Conservation (phyloP, 2,113 vertebrate genomes). For the Dissostichus mawsoni region DNA sequence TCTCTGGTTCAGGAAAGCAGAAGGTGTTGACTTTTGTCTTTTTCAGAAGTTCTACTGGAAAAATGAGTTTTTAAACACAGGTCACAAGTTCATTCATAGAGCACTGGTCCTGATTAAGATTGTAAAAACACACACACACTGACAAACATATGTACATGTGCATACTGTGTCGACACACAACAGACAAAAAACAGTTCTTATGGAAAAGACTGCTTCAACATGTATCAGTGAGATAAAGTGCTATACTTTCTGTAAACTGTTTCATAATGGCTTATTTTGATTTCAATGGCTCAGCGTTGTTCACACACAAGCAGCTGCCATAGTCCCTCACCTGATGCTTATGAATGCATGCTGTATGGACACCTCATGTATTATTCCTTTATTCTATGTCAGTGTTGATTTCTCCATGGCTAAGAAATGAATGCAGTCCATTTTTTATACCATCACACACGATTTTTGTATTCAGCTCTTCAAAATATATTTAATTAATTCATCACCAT, state of each 20-base stretch:
- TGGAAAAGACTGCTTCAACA: conserved; percentile 58
- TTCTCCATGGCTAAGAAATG: conserved; percentile 51
- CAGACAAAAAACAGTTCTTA: conserved; percentile 19
- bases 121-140: conserved; percentile 67
- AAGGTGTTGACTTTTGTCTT: conserved; percentile 64
- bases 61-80: conserved; percentile 54
- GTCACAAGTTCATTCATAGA: conserved; percentile 51
- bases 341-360: conserved; percentile 63
- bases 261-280: conserved; percentile 87
- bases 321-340: conserved; percentile 66
- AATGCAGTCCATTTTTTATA: conserved; percentile 56
- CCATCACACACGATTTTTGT: conserved; percentile 51
- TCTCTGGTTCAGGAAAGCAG: conserved; percentile 65
- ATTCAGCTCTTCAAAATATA: conserved; percentile 29
- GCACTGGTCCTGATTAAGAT: conserved; percentile 65
- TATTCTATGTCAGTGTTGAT: conserved; percentile 46
- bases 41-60: conserved; percentile 65
- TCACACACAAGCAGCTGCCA: conserved; percentile 60
- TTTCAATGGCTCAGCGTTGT: conserved; percentile 86
- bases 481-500: conserved; percentile 32
- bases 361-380: conserved; percentile 63
- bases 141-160: conserved; percentile 46
- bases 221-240: conserved; percentile 72
- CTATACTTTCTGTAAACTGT: conserved; percentile 75
- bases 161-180: conserved; percentile 54